These are phyloP conservation scores for Numenius phaeopus DNA, from an alignment of 2,797 vertebrate species.

Conservation along the genomic window DNA sequence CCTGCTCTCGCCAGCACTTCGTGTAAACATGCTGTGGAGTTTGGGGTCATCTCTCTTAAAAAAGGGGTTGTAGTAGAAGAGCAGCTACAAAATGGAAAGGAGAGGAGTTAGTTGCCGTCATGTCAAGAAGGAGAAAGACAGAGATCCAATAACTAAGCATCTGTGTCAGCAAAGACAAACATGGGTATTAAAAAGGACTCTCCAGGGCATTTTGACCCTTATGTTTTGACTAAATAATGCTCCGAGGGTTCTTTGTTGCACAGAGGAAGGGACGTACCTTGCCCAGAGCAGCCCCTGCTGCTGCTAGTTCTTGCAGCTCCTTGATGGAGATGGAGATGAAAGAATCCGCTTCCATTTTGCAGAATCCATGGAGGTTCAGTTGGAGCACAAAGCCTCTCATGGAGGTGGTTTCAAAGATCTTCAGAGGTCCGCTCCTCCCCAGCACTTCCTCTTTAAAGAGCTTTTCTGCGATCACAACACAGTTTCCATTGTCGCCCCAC, in stretches of 20 bases:
- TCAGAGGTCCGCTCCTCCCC: constrained; percentile 42
- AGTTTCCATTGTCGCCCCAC: not conserved
- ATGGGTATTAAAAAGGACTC: not conserved
- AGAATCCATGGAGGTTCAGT: constrained; percentile 66
- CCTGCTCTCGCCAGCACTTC: not conserved
- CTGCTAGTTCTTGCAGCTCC: constrained; percentile 56
- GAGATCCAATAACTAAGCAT: not conserved
- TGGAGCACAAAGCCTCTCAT: constrained; percentile 67
- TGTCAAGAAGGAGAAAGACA: not conserved
- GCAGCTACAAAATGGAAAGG: constrained; percentile 25
- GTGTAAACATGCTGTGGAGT: not conserved
- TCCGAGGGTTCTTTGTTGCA: not conserved
- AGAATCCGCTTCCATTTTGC: constrained; percentile 43
- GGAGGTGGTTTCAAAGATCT: constrained; percentile 56
- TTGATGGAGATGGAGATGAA: constrained; percentile 11
- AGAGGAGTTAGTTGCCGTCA: not conserved
- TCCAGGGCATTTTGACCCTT: not conserved
- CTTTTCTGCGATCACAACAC: not conserved
- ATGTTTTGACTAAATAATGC: not conserved
- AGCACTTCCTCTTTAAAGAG: constrained; percentile 63
- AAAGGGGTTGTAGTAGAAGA: constrained; percentile 62
- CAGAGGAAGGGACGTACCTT: not conserved
- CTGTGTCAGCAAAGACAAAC: not conserved
- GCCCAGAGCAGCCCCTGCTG: not conserved
- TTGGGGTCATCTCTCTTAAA: not conserved